Percentiles rank a stretch among this genome's conserved stretches.
Conservation (phyloP, 2,888 invertebrate genomes). For the Drosophila parthenogenetica region DNA sequence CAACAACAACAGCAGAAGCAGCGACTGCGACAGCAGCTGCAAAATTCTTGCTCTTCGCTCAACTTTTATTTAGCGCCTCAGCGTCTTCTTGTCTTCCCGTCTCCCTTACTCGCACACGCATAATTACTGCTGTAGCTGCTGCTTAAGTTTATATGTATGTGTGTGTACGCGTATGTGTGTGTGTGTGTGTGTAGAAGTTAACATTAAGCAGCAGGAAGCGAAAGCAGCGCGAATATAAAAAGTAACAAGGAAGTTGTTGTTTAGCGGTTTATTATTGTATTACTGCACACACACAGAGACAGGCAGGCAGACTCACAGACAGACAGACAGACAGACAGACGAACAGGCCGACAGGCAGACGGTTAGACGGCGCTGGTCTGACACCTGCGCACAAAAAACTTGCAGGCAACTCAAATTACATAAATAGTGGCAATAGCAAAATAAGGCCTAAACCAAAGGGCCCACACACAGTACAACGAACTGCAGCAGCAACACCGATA, state of each 20-base stretch:
- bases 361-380: conserved; percentile 29
- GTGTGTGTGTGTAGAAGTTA: conserved; percentile 37
- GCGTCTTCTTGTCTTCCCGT: conserved; percentile 41
- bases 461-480: conserved; percentile 66
- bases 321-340: conserved; percentile 2
- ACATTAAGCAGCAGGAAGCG: conserved; percentile 67
- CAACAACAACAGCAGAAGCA: conserved; percentile 34
- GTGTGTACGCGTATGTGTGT: conserved; percentile 43
- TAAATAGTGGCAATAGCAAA: conserved; percentile 61
- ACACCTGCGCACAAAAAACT: conserved; percentile 55
- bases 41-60: conserved; percentile 29
- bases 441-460: conserved; percentile 33
- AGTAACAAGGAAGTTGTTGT: conserved; percentile 68
- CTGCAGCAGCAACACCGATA: conserved; percentile 59
- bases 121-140: conserved; percentile 17
- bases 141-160: conserved; percentile 11
- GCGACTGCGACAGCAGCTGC: conserved; percentile 7
- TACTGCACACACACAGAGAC: conserved; percentile 37
- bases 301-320: conserved; percentile 14
- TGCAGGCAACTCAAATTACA: conserved; percentile 73
- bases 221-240: conserved; percentile 11
- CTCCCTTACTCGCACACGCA: conserved; percentile 22
- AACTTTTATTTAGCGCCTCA: conserved; percentile 30
- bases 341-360: conserved; percentile 19
- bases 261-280: conserved; percentile 74